These are phyloP conservation scores for Gambusia yucatana DNA, from an alignment of 2,797 vertebrate genomes.

Conservation along the genomic window DNA sequence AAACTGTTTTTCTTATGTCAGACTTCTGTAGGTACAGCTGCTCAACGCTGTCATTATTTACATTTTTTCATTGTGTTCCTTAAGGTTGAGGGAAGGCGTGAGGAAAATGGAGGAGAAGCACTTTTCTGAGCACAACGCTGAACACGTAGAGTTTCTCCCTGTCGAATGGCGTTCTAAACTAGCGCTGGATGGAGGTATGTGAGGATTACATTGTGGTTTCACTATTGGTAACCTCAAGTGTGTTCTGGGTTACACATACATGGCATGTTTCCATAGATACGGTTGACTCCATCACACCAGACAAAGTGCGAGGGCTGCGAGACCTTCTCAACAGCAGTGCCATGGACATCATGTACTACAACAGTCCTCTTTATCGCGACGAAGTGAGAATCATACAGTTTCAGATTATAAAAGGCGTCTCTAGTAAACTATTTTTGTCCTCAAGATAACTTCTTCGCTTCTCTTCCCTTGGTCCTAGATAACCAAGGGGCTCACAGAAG, in stretches of 20 bases:
- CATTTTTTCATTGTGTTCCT: constrained; percentile 12
- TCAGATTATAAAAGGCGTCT: background rate
- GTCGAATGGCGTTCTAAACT: constrained; percentile 99
- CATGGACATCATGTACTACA: constrained; percentile 99
- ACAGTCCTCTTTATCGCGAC: constrained; percentile 96
- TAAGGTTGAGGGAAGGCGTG: constrained; percentile 94
- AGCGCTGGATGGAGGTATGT: constrained; percentile 90
- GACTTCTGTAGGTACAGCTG: background rate
- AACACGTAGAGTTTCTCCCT: constrained; percentile 96
- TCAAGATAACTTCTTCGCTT: background rate
- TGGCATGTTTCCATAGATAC: constrained; percentile 84
- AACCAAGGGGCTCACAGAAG: constrained; percentile 94
- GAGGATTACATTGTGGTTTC: background rate
- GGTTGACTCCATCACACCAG: constrained; percentile 97
- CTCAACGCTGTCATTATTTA: background rate
- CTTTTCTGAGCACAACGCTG: constrained; percentile 88
- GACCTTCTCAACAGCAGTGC: constrained; percentile 99
- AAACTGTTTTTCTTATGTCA: background rate
- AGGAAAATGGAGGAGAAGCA: constrained; percentile 98
- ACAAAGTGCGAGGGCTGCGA: constrained; percentile 94
- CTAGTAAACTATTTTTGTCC: fast-evolving
- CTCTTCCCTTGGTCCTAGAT: constrained; percentile 77
- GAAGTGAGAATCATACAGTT: constrained; percentile 81
- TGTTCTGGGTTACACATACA: background rate
- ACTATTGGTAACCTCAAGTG: background rate